A percentile compares a stretch with the other conserved stretches of the same genome.
Conservation (phyloP, 2,888 invertebrate genomes). For the Tanypteryx hageni region DNA sequence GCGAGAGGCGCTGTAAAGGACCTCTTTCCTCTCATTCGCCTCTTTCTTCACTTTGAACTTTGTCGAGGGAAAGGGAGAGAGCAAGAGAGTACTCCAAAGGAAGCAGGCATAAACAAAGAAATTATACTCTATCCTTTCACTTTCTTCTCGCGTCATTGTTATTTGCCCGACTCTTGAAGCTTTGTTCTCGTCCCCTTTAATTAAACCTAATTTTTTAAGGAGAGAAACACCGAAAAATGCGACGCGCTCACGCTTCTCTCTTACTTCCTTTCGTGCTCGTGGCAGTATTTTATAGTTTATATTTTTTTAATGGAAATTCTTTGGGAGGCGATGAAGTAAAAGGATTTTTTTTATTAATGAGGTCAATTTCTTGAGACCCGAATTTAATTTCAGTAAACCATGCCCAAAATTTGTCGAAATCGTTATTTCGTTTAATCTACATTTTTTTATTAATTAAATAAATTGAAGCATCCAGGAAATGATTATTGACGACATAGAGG, state of each 20-base stretch:
- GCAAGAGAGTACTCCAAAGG: not conserved
- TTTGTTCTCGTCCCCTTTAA: not conserved
- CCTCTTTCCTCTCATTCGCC: too few species aligned
- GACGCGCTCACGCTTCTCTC: not conserved
- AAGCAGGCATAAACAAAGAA: not conserved
- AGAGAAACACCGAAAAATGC: too few species aligned
- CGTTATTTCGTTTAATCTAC: too few species aligned
- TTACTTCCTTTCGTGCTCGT: not conserved
- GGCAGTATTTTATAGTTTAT: not conserved
- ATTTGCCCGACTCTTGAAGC: not conserved
- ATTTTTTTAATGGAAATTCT: not conserved
- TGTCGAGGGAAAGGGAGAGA: not conserved
- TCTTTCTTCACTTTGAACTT: not conserved
- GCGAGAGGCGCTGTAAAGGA: not conserved
- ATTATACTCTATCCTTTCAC: not conserved
- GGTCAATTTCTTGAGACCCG: too few species aligned
- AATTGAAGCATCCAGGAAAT: too few species aligned
- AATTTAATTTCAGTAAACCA: too few species aligned
- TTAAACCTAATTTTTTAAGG: not conserved
- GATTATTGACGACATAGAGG: not conserved
- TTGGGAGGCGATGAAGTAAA: not conserved
- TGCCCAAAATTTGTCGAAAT: too few species aligned
- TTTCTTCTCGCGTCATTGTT: not conserved
- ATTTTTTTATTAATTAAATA: too few species aligned
- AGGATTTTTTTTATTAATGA: not conserved